Evolutionary conservation across 92 coral and sea anemone species (phyloP).

Genomic region (Heteractis magnifica): DNA sequence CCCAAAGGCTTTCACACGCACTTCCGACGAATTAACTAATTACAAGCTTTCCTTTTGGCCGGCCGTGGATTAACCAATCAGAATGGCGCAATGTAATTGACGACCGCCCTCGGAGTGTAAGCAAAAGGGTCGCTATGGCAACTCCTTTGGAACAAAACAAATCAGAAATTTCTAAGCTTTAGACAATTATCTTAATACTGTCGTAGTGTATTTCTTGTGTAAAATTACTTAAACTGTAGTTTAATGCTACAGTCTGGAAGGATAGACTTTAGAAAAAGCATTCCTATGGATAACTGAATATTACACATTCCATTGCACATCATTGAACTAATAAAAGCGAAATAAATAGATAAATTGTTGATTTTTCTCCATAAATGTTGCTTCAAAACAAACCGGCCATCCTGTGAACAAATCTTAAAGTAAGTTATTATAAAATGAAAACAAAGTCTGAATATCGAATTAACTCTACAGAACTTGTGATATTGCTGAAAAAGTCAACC

Average conservation of each 20-base stretch:
- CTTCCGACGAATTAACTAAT: conserved; percentile 65
- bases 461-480: no score
- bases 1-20: conserved; percentile 46
- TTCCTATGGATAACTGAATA: no score
- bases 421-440: no score
- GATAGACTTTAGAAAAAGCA: neutral
- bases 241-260: neutral
- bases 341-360: no score
- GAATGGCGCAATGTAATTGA: conserved; percentile 11
- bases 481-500: no score
- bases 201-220: neutral
- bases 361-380: no score
- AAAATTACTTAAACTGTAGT: neutral
- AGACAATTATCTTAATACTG: neutral
- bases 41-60: conserved; percentile 32
- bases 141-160: conserved; percentile 17
- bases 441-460: no score
- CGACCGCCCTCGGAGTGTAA: conserved; percentile 26
- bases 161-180: neutral
- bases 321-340: no score
- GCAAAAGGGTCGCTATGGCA: conserved; percentile 33
- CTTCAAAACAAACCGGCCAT: no score
- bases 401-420: no score
- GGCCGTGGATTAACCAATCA: conserved; percentile 34
- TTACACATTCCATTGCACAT: no score